A percentile compares a stretch with the other conserved stretches of the same genome.
Evolutionary conservation across 1,140 invertebrate species (phyloP).

Genomic region (Choristoneura fumiferana): DNA sequence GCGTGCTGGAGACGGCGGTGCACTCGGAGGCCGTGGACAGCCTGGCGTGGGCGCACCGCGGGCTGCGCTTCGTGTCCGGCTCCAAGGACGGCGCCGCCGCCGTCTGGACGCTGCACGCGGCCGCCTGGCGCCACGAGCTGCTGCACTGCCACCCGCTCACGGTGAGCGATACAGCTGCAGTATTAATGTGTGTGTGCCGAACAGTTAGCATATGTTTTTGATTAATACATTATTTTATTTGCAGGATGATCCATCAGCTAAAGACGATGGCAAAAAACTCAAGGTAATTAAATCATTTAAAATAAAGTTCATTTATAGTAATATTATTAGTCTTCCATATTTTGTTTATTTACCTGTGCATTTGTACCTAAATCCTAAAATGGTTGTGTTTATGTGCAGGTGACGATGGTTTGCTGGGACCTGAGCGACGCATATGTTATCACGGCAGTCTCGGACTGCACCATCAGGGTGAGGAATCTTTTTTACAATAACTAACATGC

Average conservation of each 20-base stretch:
- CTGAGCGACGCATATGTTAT: conserved; percentile 92
- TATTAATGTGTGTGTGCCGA: too few relatives aligned
- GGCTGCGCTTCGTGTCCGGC: conserved; percentile 94
- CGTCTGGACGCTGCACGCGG: conserved; percentile 94
- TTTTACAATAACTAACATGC: too few relatives aligned
- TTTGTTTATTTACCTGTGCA: too few relatives aligned
- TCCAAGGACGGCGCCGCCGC: conserved; percentile 97
- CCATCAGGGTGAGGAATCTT: conserved; percentile 41
- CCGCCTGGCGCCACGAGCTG: conserved; percentile 90
- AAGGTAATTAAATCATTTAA: conserved; percentile 67
- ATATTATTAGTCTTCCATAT: too few relatives aligned
- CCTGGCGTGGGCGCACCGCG: conserved; percentile 94
- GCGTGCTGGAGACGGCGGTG: conserved; percentile 91
- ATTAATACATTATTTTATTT: too few relatives aligned
- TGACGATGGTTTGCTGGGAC: conserved; percentile 98
- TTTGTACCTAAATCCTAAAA: too few relatives aligned
- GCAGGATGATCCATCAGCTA: not conserved
- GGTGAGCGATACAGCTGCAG: not conserved
- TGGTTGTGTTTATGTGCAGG: conserved; percentile 80
- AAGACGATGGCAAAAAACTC: conserved; percentile 79
- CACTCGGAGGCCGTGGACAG: conserved; percentile 97
- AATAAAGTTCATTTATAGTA: too few relatives aligned
- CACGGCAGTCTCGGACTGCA: conserved; percentile 85
- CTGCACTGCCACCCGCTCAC: conserved; percentile 72
- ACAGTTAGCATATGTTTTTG: too few relatives aligned